Base-by-base conservation (phyloP, 2,888 invertebrate species). In the Tridacna crocea region DNA sequence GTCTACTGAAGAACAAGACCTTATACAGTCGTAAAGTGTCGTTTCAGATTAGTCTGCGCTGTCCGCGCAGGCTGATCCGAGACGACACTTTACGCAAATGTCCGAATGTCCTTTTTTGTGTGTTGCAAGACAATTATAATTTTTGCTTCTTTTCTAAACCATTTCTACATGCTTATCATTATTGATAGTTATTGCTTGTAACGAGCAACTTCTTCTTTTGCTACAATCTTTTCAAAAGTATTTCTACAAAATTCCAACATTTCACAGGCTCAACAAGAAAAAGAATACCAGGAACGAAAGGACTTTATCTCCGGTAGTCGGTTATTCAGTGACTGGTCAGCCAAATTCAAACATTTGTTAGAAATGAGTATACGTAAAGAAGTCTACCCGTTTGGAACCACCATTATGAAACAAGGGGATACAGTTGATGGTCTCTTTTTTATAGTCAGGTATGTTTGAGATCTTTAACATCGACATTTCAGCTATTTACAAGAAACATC, bases 291-390 rank as follows among this genome's bases (percentile, higher is more conserved):
- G 61, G 92, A 93, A 79, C 82, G 92, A 68, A 86, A 88, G 75
- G 80, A 88, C 13, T 94, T 94, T 79, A 91, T 94, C 36, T 78
- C 87, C 22, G 82, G 81, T 11, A 88, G 89, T 73, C 86, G 88
- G 0, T 84, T 93, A 60, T 94, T 94, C 80, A 55, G 80, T 26
- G 85, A 89, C 27, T 93, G 93, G 93, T 88, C 88, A n/a, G 72
- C 90, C 4, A 91, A 91, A 80, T 91, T 92, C 77, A 88, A 89
- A 68, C 84, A 92, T 22, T 85, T 93, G 58, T 80, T 93, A 48
- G 93, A 93, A 83, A 91, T 93, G 92, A 93, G 93, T 83, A 85
- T 94, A 13, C 83, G 89, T 24, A 93, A 93, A 79, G 92, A 91
- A 73, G 80, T 81, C 11, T 91, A 88, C 75, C 89, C 88, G 17